phyloP scores from a whole-genome alignment of 1,140 invertebrate genomes.

The Drosophila kanapiae region DNA sequence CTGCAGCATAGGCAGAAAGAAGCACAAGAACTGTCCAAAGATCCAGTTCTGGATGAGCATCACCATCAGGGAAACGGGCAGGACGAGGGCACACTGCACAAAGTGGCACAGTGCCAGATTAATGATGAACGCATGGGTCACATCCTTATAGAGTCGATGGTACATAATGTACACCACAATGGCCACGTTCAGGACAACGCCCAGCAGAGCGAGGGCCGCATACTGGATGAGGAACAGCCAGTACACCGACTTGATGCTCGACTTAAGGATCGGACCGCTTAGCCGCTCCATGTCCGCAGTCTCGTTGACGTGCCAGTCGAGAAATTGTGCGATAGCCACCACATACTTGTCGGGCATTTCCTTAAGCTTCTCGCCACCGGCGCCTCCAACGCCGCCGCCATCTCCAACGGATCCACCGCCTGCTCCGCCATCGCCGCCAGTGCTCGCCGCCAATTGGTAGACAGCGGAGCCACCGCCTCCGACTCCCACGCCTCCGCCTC shows the following conservation, averaged over 20 bases:
- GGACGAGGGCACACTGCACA: conserved; percentile 88
- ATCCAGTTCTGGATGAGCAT: conserved; percentile 91
- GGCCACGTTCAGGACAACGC: conserved; percentile 87
- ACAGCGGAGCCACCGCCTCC: conserved; percentile 1
- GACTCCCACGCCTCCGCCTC: not conserved
- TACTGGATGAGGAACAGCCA: conserved; percentile 89
- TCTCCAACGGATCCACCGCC: conserved; percentile 37
- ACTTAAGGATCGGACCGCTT: conserved; percentile 76
- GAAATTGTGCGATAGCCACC: conserved; percentile 68
- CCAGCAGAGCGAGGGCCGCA: conserved; percentile 87
- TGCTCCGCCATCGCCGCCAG: not conserved
- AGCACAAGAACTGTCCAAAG: conserved; percentile 91
- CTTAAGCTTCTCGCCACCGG: conserved; percentile 57
- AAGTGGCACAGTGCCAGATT: conserved; percentile 90
- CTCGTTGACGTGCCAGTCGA: conserved; percentile 68
- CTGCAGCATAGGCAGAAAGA: conserved; percentile 91
- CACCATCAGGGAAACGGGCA: conserved; percentile 89
- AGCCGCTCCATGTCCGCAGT: conserved; percentile 70
- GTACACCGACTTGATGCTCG: conserved; percentile 87
- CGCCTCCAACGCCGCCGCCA: conserved; percentile 44
- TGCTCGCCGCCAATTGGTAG: conserved; percentile 52
- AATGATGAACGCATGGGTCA: conserved; percentile 89
- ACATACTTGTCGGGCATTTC: conserved; percentile 79
- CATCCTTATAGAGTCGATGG: conserved; percentile 88
- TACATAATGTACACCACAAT: conserved; percentile 88